Evolutionary conservation across 2,888 invertebrate species (phyloP).

Genomic region (Idaea aversata): DNA sequence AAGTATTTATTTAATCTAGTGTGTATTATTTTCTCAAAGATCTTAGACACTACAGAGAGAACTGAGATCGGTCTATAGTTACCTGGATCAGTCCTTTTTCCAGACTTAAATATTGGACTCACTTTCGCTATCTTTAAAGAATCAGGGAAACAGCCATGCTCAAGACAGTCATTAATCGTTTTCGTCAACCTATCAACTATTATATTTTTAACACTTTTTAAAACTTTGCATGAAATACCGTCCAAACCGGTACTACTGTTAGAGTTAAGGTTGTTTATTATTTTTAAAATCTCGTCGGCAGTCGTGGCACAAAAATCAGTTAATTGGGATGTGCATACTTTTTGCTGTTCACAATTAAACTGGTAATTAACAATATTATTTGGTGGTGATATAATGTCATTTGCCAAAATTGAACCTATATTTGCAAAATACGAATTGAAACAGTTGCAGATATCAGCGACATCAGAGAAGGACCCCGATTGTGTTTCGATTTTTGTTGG

Average conservation of each 20-base stretch:
- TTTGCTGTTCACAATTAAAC: neutral
- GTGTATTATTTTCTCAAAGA: slow-evolving; percentile 14
- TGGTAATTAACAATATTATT: slow-evolving; percentile 5
- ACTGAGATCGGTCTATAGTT: too few relatives aligned
- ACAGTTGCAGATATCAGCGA: slow-evolving; percentile 20
- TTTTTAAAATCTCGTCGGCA: slow-evolving; percentile 9
- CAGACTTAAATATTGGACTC: slow-evolving; percentile 14
- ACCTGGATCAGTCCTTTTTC: slow-evolving; percentile 14
- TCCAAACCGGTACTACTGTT: slow-evolving; percentile 16
- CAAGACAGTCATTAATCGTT: slow-evolving; percentile 9
- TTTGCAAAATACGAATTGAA: too few relatives aligned
- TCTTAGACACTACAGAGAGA: slow-evolving; percentile 12
- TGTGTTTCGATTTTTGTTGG: slow-evolving; percentile 16
- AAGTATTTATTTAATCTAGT: slow-evolving; percentile 9
- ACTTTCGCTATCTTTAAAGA: slow-evolving; percentile 11
- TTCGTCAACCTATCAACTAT: neutral
- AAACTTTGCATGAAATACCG: slow-evolving; percentile 14
- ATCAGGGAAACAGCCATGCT: slow-evolving; percentile 5
- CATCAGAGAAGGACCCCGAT: slow-evolving; percentile 12
- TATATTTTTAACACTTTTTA: too few relatives aligned
- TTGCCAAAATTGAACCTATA: slow-evolving; percentile 17
- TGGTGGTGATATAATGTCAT: slow-evolving; percentile 13
- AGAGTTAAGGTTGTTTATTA: slow-evolving; percentile 8
- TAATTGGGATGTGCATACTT: neutral
- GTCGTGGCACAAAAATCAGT: neutral